Evolutionary conservation across 2,888 invertebrate genomes (phyloP).

Genomic region (Pediacus dermestoides): DNA sequence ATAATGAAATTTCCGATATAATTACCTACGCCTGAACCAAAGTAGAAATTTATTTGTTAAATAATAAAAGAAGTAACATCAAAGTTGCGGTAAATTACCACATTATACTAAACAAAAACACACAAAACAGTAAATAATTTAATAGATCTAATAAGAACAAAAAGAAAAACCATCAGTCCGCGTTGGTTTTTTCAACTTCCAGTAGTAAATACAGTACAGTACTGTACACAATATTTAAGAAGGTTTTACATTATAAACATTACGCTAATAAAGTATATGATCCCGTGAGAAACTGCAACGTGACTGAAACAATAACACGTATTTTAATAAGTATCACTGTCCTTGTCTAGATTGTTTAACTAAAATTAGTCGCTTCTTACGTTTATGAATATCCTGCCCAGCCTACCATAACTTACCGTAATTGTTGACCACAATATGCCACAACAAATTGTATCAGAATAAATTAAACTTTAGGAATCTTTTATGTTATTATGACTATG

Average conservation of each 20-base stretch:
- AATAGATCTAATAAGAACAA: not conserved
- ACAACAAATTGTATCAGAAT: slow-evolving; percentile 42
- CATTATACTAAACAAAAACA: slow-evolving; percentile 7
- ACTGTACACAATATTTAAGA: slow-evolving; percentile 4
- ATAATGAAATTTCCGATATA: too few species aligned
- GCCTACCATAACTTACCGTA: slow-evolving; percentile 43
- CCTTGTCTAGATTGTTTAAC: slow-evolving; percentile 28
- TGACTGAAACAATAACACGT: slow-evolving; percentile 52
- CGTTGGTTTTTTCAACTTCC: too few species aligned
- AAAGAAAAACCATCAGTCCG: too few species aligned
- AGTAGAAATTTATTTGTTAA: too few species aligned
- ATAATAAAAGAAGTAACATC: not conserved
- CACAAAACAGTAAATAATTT: slow-evolving; percentile 2
- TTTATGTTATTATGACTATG: slow-evolving; percentile 24
- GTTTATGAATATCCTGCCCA: slow-evolving; percentile 31
- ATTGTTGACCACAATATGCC: slow-evolving; percentile 43
- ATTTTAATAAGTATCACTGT: slow-evolving; percentile 48
- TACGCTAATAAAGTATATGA: slow-evolving; percentile 42
- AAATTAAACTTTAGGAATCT: slow-evolving; percentile 26
- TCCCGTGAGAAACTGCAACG: slow-evolving; percentile 52
- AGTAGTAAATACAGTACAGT: too few species aligned
- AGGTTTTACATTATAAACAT: slow-evolving; percentile 22
- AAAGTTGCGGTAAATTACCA: slow-evolving; percentile 6
- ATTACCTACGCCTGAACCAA: too few species aligned
- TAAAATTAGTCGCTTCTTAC: slow-evolving; percentile 17